phyloP scores from a whole-genome alignment of 2,888 invertebrate species.

The Meiosimyza platycephala region DNA sequence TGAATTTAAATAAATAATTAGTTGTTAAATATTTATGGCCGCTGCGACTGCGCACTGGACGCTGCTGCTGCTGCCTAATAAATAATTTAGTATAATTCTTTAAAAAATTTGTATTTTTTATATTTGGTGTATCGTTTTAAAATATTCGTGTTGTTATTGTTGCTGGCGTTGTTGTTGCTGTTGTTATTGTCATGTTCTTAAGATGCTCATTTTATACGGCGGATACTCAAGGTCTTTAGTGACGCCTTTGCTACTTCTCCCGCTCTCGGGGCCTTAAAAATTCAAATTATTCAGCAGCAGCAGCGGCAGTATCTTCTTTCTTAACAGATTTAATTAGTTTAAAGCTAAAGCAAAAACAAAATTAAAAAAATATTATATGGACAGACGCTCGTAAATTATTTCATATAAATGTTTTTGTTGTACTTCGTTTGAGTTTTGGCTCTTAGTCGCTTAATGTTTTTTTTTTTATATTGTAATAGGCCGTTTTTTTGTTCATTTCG shows the following conservation, averaged over 20 bases:
- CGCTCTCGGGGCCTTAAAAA: slow-evolving; percentile 43
- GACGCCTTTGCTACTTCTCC: not conserved
- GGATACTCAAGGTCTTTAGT: slow-evolving; percentile 26
- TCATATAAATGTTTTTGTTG: not conserved
- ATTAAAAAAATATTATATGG: slow-evolving; percentile 36
- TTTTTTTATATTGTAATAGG: slow-evolving; percentile 2
- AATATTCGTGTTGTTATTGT: slow-evolving; percentile 46
- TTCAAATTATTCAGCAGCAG: slow-evolving; percentile 57
- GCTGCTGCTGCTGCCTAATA: slow-evolving; percentile 50
- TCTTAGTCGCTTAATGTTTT: too few species aligned
- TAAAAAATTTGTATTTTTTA: not conserved
- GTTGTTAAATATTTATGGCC: slow-evolving; percentile 41
- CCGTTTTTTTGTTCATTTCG: not conserved
- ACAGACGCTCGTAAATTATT: slow-evolving; percentile 7
- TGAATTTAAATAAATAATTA: slow-evolving; percentile 58
- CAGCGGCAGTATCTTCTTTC: not conserved
- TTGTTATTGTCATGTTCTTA: slow-evolving; percentile 12
- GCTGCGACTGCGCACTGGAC: slow-evolving; percentile 2
- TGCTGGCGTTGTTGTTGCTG: slow-evolving; percentile 29
- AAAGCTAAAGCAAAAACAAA: slow-evolving; percentile 53
- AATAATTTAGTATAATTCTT: slow-evolving; percentile 48
- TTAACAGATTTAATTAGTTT: slow-evolving; percentile 62
- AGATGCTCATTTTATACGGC: not conserved
- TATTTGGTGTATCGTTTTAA: slow-evolving; percentile 43
- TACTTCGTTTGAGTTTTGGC: not conserved